A percentile compares a stretch with the other conserved stretches of the same genome.
Evolutionary conservation across 2,888 invertebrate species (phyloP).

Genomic region (Byasa hedistus): DNA sequence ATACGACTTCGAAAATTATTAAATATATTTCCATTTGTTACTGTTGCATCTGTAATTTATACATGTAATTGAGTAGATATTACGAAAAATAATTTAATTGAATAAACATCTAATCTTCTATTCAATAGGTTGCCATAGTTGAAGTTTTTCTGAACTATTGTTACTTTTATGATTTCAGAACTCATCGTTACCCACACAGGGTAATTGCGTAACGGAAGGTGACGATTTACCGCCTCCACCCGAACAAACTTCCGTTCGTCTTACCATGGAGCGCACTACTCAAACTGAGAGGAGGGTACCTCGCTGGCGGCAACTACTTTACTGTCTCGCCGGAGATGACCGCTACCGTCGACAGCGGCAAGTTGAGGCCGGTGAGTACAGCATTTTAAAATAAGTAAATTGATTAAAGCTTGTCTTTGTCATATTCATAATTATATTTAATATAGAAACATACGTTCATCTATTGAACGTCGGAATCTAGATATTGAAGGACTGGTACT

Average conservation of each 20-base stretch:
- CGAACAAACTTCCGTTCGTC: conserved; percentile 60
- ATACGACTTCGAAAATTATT: not conserved
- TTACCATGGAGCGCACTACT: conserved; percentile 90
- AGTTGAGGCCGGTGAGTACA: conserved; percentile 81
- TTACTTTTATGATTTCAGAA: conserved; percentile 48
- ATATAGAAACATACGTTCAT: too few relatives aligned
- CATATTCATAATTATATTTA: too few relatives aligned
- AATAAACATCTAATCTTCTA: too few relatives aligned
- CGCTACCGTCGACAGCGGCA: conserved; percentile 86
- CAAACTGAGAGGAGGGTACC: conserved; percentile 89
- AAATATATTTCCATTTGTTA: not conserved
- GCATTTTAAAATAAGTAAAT: too few relatives aligned
- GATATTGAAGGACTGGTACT: too few relatives aligned
- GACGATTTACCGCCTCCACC: conserved; percentile 35
- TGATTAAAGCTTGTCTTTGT: too few relatives aligned
- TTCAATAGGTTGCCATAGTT: too few relatives aligned
- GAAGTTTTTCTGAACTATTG: too few relatives aligned
- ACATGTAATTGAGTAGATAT: too few relatives aligned
- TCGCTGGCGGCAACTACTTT: conserved; percentile 88
- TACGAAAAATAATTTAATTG: too few relatives aligned
- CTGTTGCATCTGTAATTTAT: not conserved
- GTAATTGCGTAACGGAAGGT: conserved; percentile 45
- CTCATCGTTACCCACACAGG: conserved; percentile 56
- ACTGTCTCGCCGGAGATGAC: conserved; percentile 89
- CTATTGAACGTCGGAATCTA: too few relatives aligned